phyloP scores from a whole-genome alignment of 2,888 invertebrate species.

The Pogonocherus hispidulus region DNA sequence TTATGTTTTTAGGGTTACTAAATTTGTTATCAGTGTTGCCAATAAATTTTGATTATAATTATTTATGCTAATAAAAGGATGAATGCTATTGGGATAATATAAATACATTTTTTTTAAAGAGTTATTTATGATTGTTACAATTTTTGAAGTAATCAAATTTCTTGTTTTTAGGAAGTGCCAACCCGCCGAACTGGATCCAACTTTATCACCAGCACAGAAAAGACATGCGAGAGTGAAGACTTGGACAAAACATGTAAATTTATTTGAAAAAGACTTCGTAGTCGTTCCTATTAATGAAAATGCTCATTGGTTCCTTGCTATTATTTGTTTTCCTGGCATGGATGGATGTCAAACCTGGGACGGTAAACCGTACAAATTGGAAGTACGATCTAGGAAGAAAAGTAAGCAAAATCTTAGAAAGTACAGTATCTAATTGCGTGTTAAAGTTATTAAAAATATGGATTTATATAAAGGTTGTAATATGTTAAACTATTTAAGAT shows the following conservation, averaged over 20 bases:
- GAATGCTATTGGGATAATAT: no score
- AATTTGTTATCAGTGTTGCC: neutral
- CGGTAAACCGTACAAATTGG: conserved; percentile 72
- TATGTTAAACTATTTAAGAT: no score
- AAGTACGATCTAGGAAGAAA: conserved; percentile 67
- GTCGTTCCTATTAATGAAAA: conserved; percentile 98
- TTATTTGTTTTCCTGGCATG: conserved; percentile 93
- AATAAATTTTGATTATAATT: no score
- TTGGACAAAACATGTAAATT: conserved; percentile 97
- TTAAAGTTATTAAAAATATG: no score
- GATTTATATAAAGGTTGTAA: no score
- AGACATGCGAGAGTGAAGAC: conserved; percentile 91
- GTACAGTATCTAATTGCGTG: no score
- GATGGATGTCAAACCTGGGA: conserved; percentile 80
- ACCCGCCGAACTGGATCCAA: conserved; percentile 77
- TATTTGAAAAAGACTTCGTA: conserved; percentile 96
- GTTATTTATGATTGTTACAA: no score
- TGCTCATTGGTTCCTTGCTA: conserved; percentile 98
- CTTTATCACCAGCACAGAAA: conserved; percentile 83
- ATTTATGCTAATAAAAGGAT: no score
- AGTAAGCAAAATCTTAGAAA: no score
- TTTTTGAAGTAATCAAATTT: conserved; percentile 14
- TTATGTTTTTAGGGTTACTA: no score
- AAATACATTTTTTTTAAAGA: no score
- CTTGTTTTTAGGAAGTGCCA: conserved; percentile 68